phyloP scores from a whole-genome alignment of 1,140 invertebrate species.

The Drosophila repleta region DNA sequence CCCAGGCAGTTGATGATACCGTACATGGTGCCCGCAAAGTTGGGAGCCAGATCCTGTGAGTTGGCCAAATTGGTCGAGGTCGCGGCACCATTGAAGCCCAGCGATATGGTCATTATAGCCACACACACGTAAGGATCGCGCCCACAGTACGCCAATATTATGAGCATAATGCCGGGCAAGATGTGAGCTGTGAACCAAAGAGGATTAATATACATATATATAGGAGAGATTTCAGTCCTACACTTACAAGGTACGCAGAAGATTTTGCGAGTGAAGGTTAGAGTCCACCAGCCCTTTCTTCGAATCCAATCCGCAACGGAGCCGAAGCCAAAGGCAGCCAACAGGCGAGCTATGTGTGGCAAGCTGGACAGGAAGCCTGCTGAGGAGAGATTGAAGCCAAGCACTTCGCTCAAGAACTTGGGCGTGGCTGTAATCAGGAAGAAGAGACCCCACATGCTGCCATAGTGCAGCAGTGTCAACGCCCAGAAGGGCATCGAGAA shows the following conservation, averaged over 20 bases:
- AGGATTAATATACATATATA: background rate
- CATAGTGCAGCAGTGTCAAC: conserved; percentile 88
- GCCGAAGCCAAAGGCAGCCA: conserved; percentile 88
- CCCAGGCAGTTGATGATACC: conserved; percentile 90
- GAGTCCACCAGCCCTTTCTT: conserved; percentile 85
- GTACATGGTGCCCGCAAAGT: conserved; percentile 91
- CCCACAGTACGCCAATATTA: conserved; percentile 88
- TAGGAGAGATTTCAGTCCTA: rapidly evolving
- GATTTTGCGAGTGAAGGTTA: conserved; percentile 88
- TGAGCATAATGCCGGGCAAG: conserved; percentile 88
- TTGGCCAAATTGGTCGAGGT: conserved; percentile 93
- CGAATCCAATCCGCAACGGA: conserved; percentile 87
- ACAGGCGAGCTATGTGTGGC: conserved; percentile 88
- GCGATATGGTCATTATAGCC: conserved; percentile 88
- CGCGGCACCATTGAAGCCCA: conserved; percentile 92
- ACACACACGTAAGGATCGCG: conserved; percentile 87
- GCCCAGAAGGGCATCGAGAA: conserved; percentile 89
- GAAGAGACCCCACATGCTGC: conserved; percentile 91
- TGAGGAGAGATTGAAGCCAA: conserved; percentile 92
- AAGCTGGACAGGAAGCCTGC: conserved; percentile 89
- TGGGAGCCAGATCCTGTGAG: conserved; percentile 88
- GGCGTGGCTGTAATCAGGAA: conserved; percentile 94
- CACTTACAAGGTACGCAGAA: conserved; percentile 89
- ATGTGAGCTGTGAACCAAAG: conserved; percentile 86
- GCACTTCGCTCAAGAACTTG: conserved; percentile 91